phyloP scores from a whole-genome alignment of 2,797 vertebrate species.

The Vespertilio murinus region DNA sequence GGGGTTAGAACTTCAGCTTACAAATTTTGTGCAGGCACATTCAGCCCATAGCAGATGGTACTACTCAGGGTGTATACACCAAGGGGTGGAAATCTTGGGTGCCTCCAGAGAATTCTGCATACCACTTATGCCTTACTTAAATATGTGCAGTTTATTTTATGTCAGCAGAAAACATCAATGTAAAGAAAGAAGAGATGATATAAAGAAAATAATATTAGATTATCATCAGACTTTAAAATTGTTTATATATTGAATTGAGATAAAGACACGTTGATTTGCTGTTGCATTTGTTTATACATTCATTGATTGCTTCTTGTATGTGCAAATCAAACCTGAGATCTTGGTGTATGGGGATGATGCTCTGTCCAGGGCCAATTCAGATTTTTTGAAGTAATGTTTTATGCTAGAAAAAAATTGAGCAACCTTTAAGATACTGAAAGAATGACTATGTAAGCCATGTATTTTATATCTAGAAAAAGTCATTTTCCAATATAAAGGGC shows the following conservation, averaged over 20 bases:
- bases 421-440: not conserved
- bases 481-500: not conserved
- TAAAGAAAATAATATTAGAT: not conserved
- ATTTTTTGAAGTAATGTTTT: constrained; percentile 1
- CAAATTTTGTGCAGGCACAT: not conserved
- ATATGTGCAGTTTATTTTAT: not conserved
- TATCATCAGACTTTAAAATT: not conserved
- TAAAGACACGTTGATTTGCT: too few species aligned
- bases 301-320: not conserved
- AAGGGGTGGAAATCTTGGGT: not conserved
- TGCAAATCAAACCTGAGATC: not conserved
- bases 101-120: not conserved
- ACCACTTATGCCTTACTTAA: not conserved
- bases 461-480: constrained; percentile 15
- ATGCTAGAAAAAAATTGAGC: not conserved
- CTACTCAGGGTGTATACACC: not conserved
- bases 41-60: not conserved
- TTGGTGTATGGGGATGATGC: not conserved
- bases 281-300: too few species aligned
- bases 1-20: not conserved
- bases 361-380: not conserved
- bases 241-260: too few species aligned
- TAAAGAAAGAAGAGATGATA: not conserved
- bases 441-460: not conserved
- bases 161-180: not conserved